Evolutionary conservation across 2,113 vertebrate species (phyloP).

Genomic region (Aphelocoma coerulescens): DNA sequence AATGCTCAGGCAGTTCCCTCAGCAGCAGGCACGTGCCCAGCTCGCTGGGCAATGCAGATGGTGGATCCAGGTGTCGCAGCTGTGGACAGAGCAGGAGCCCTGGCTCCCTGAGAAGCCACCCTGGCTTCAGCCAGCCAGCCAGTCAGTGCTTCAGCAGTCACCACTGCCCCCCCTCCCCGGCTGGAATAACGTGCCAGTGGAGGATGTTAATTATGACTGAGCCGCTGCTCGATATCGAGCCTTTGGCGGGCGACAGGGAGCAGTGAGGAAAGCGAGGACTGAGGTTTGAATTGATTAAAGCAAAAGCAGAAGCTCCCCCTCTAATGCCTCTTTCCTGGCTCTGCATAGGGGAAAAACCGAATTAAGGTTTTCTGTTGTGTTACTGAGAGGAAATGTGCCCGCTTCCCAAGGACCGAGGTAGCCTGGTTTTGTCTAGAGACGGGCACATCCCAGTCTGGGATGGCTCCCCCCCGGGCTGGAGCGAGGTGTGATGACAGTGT

Average conservation of each 20-base stretch:
- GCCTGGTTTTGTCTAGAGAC: conserved; percentile 28
- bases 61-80: background rate
- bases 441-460: background rate
- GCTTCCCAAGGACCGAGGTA: conserved; percentile 46
- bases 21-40: rapidly evolving
- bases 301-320: background rate
- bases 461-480: background rate
- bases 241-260: rapidly evolving
- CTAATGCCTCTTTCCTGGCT: background rate
- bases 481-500: background rate
- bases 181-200: background rate
- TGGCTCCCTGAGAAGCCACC: background rate
- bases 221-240: rapidly evolving
- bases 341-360: background rate
- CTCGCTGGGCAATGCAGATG: background rate
- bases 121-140: background rate
- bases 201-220: background rate
- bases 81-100: rapidly evolving
- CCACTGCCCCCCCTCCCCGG: background rate
- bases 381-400: background rate
- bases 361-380: background rate
- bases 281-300: background rate
- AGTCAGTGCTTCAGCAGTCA: no score
- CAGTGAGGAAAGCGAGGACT: background rate
- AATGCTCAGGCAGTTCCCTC: background rate